These are phyloP conservation scores for Polietes domitor DNA, from an alignment of 2,888 invertebrate genomes.

Conservation along the genomic window DNA sequence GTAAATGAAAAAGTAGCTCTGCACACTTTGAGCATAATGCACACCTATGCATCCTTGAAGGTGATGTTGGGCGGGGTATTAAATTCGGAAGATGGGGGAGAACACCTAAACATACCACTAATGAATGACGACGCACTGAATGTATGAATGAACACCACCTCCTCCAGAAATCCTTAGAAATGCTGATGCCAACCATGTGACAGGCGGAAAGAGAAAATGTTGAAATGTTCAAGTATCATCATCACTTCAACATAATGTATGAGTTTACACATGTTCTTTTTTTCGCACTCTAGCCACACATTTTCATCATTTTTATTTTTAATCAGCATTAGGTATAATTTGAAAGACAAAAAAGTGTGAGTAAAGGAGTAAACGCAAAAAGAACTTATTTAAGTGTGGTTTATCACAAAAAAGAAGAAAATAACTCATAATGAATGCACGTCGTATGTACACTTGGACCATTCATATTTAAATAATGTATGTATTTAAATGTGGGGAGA, in stretches of 20 bases:
- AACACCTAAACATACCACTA: not conserved
- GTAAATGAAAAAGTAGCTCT: conserved; percentile 27
- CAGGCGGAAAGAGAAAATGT: no score
- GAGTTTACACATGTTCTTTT: not conserved
- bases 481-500: not conserved
- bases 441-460: not conserved
- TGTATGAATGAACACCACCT: conserved; percentile 8
- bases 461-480: conserved; percentile 13
- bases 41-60: not conserved
- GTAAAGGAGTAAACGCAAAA: no score
- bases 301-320: conserved; percentile 1
- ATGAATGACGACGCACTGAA: not conserved
- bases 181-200: conserved; percentile 14
- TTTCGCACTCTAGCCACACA: not conserved
- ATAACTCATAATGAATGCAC: not conserved
- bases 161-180: conserved; percentile 17
- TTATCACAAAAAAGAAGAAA: not conserved
- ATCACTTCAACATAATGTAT: conserved; percentile 16
- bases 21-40: not conserved
- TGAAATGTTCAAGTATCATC: conserved; percentile 22
- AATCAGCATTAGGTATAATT: conserved; percentile 35
- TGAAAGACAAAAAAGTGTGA: not conserved
- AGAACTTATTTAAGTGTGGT: not conserved
- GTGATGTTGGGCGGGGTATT: not conserved
- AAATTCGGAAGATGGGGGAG: not conserved